These are phyloP conservation scores for Parnassius smintheus DNA, from an alignment of 2,888 invertebrate species.

Conservation along the genomic window DNA sequence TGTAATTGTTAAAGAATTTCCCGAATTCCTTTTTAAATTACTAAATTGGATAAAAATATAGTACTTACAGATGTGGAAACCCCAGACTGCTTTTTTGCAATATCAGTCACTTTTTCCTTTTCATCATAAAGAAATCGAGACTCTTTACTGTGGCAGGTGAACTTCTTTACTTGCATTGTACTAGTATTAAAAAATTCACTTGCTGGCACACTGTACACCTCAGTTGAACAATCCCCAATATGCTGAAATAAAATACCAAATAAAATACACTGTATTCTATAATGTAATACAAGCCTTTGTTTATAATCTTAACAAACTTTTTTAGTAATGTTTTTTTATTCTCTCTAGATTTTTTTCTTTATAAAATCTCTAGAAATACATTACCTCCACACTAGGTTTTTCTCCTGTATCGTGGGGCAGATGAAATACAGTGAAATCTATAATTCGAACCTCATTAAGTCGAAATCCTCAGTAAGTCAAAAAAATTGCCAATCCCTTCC, in stretches of 20 bases:
- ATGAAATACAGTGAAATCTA: too few relatives aligned
- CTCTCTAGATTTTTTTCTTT: too few relatives aligned
- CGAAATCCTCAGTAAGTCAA: too few relatives aligned
- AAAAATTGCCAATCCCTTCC: too few relatives aligned
- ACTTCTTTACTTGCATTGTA: conserved; percentile 36
- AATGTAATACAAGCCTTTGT: background rate
- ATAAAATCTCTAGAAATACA: too few relatives aligned
- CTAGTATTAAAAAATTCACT: conserved; percentile 40
- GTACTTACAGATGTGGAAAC: conserved; percentile 39
- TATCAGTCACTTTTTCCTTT: conserved; percentile 31
- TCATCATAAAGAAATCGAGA: conserved; percentile 49
- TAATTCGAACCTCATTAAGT: too few relatives aligned
- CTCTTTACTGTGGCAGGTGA: conserved; percentile 50
- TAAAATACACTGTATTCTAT: background rate
- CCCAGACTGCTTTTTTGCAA: conserved; percentile 38
- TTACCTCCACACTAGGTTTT: too few relatives aligned
- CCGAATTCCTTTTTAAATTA: too few relatives aligned
- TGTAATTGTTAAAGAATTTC: too few relatives aligned
- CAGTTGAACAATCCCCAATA: conserved; percentile 56
- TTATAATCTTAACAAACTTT: too few relatives aligned
- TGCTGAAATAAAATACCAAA: conserved; percentile 45
- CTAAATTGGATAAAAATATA: background rate
- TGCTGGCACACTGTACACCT: conserved; percentile 35
- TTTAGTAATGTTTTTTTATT: too few relatives aligned
- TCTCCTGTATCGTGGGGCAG: too few relatives aligned